Base-by-base conservation (phyloP, 2,797 vertebrate genomes). In the Oophaga sylvatica region DNA sequence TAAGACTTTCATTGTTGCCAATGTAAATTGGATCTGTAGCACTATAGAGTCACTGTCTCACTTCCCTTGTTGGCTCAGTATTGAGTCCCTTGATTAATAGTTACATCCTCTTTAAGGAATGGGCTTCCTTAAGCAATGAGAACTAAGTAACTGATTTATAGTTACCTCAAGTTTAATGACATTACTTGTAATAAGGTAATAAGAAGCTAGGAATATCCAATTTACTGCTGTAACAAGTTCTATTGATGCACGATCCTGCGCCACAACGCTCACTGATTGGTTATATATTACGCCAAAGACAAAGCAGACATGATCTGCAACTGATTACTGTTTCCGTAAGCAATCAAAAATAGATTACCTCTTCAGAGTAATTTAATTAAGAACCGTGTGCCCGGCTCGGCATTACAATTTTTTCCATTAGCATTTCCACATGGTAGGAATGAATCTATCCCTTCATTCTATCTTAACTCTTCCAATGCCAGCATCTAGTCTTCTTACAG, bases 291-390 rank as follows among this genome's bases (percentile, higher is more conserved):
- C 87, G 59, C 83, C 45, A 35, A 85, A 88, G 83, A 88, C 87
- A 88, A 88, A 88, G 78, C 83, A 67, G 78, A 89, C 83, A 81
- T 62, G 87, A 89, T 89, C 83, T 85, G 78, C 84, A 85, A 89
- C 78, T 89, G 87, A 89, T 89, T 89, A 85, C 87, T 81, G 79
- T 78, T 89, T 89, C 87, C 87, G 53, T 79, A 77, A 85, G 83
- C 87, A 89, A 89, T 89, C 83, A 89, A 81, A 82, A 85, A 89
- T 78, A 89, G 87, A 89, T 89, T 89, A 85, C 83, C 83, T 89
- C 87, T 85, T 82, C 78, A 85, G 78, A 68, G 87, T 89, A 81
- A 89, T 89, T 86, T 89, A 89, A 89, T 89, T 89, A 89, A 89
- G 87, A 89, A 77, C 78, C 87, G 48, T 81, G 83, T 80, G 71